Conservation (phyloP, 2,113 vertebrate genomes). For the Calidris pygmaea region DNA sequence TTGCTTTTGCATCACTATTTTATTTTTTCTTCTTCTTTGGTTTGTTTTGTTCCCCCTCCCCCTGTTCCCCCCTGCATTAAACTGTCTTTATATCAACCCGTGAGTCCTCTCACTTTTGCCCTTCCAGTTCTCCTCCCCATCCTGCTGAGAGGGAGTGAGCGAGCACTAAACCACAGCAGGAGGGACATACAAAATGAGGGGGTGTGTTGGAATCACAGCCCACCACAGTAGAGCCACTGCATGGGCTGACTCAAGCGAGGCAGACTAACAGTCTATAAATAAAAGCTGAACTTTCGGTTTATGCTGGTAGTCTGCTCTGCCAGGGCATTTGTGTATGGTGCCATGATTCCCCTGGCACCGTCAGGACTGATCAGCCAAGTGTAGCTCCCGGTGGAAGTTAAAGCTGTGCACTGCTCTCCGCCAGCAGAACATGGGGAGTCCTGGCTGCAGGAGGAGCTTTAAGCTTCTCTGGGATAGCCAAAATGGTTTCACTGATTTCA, state of each 20-base stretch:
- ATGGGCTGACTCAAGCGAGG: not conserved
- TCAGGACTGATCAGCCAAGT: not conserved
- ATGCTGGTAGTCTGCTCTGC: not conserved
- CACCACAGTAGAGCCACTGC: not conserved
- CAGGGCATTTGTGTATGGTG: not conserved
- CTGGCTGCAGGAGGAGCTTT: not conserved
- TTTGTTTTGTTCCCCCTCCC: not conserved
- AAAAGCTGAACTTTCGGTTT: not conserved
- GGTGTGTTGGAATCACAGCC: not conserved
- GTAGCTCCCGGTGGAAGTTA: accelerated
- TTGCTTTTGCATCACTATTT: not conserved
- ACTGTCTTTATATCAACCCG: not conserved
- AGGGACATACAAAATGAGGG: not conserved
- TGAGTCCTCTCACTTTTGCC: not conserved
- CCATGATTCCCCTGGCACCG: not conserved
- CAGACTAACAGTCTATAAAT: not conserved
- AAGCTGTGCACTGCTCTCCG: not conserved
- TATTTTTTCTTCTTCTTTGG: no score
- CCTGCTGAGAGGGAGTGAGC: accelerated
- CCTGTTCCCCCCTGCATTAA: no score
- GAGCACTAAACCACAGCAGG: not conserved
- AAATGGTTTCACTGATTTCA: not conserved
- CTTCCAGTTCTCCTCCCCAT: not conserved
- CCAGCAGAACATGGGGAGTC: not conserved
- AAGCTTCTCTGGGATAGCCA: not conserved